Evolutionary conservation across 2,797 vertebrate species (phyloP).

Genomic region (Aeoliscus strigatus): DNA sequence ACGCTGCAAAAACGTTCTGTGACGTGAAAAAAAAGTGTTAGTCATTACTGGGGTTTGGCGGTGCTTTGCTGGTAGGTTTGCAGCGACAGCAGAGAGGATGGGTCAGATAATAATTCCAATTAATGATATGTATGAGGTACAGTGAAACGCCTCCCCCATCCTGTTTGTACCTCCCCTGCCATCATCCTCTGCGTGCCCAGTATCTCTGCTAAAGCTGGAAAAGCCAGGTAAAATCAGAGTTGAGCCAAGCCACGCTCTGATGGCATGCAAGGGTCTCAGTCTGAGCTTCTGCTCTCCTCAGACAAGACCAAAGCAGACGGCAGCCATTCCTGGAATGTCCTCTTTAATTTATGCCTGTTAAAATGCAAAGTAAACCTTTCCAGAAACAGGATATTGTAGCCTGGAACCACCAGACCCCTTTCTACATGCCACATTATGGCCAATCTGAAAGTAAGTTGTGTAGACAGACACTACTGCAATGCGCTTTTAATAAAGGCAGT

Average conservation of each 20-base stretch:
- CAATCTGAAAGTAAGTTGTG: slow-evolving; percentile 66
- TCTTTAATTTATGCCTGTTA: slow-evolving; percentile 77
- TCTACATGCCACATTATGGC: slow-evolving; percentile 68
- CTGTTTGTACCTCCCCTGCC: slow-evolving; percentile 11
- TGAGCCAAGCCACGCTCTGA: slow-evolving; percentile 61
- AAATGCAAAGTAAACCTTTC: slow-evolving; percentile 78
- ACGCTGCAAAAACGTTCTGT: slow-evolving; percentile 40
- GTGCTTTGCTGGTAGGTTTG: slow-evolving; percentile 26
- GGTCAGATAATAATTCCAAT: slow-evolving; percentile 20
- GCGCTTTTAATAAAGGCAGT: slow-evolving; percentile 81
- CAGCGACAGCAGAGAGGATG: slow-evolving; percentile 27
- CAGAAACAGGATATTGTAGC: slow-evolving; percentile 80
- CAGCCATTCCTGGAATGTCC: slow-evolving; percentile 76
- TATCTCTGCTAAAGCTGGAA: slow-evolving; percentile 44
- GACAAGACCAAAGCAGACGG: slow-evolving; percentile 65
- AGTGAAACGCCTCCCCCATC: slow-evolving; percentile 14
- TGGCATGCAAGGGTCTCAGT: slow-evolving; percentile 51
- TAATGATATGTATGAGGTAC: slow-evolving; percentile 10
- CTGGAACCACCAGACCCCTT: slow-evolving; percentile 69
- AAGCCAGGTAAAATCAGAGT: slow-evolving; percentile 60
- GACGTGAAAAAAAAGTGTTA: slow-evolving; percentile 41
- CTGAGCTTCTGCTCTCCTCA: slow-evolving; percentile 46
- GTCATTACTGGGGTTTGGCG: slow-evolving; percentile 30
- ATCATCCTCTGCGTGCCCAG: slow-evolving; percentile 37
- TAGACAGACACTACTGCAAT: slow-evolving; percentile 67